These are phyloP conservation scores for Argya squamiceps DNA, from an alignment of 2,797 vertebrate genomes.

Conservation along the genomic window DNA sequence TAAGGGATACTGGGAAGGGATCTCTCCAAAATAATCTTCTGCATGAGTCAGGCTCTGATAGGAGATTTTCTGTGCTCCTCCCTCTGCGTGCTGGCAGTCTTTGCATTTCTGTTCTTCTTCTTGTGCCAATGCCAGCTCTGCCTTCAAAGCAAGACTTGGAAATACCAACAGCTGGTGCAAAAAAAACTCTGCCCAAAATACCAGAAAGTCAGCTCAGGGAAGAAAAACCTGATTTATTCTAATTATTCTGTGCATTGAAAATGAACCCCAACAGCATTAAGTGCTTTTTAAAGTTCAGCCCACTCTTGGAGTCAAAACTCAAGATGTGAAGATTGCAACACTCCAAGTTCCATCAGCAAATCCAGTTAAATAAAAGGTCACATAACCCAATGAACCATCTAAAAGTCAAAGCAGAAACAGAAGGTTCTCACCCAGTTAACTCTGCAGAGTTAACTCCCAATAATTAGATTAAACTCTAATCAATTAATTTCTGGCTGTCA, in stretches of 20 bases:
- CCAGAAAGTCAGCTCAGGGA: not conserved
- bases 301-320: not conserved
- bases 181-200: not conserved
- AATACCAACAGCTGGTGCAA: not conserved
- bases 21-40: not conserved
- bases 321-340: not conserved
- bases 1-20: not conserved
- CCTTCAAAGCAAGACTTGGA: not conserved
- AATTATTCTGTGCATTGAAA: not conserved
- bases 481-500: not conserved
- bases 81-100: not conserved
- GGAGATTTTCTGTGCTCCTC: conserved; percentile 11
- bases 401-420: not conserved
- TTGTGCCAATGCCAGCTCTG: not conserved
- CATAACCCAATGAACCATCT: not conserved
- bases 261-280: not conserved
- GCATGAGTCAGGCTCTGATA: conserved; percentile 24
- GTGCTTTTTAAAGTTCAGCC: not conserved
- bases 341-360: not conserved
- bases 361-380: not conserved
- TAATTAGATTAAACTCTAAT: not conserved
- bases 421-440: not conserved
- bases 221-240: not conserved
- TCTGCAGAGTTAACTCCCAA: not conserved
- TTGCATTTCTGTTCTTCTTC: not conserved